Base-by-base conservation (phyloP, 2,888 invertebrate species). In the Caenorhabditis becei region DNA sequence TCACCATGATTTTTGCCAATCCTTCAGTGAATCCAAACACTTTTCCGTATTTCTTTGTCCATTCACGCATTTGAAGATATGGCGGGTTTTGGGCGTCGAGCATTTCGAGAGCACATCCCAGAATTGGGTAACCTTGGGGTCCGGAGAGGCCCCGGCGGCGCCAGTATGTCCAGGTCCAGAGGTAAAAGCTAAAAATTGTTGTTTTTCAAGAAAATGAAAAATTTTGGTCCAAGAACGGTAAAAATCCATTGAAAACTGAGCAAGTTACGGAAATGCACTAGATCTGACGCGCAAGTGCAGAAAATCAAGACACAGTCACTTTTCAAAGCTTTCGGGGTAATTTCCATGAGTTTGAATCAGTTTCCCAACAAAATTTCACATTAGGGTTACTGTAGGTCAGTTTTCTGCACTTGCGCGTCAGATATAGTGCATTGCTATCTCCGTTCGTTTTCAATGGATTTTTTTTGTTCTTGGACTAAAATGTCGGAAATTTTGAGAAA, bases 1-100 rank as follows among this genome's bases (percentile, higher is more conserved):
- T 91, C 2, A 92, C 91, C 23, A 92, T 77, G 0, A 91, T 26
- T 51, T 87, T 86, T 10, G 56, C 37, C 44, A 80, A 37, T 24
- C 89, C 89, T 53, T 86, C 85, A 8, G 81, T 72, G 26, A 85
- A 62, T 10, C 86, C 86, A 63, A 77, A 85, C 2, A 83, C 78
- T 53, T 78, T 83, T 28, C 84, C 84, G 47, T 80, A 83, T 49
- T 83, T 53, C 53, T 86, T 83, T 1, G 87, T 86, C 89, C 89
- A 89, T 35, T 89, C 87, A n/a, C 71, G 74, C 0, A 84, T 24
- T 4, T 66, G 67, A 5, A 87, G 62, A 18, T 54, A 65, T 10
- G 62, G 62, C 20, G 71, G 71, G 23, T 54, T 41, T 7, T 53
- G 20, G 18, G 53, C 23, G 35, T 62, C 71, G 24, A 71, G 62